phyloP scores from a whole-genome alignment of 1,140 invertebrate species.

The Pissodes strobi region DNA sequence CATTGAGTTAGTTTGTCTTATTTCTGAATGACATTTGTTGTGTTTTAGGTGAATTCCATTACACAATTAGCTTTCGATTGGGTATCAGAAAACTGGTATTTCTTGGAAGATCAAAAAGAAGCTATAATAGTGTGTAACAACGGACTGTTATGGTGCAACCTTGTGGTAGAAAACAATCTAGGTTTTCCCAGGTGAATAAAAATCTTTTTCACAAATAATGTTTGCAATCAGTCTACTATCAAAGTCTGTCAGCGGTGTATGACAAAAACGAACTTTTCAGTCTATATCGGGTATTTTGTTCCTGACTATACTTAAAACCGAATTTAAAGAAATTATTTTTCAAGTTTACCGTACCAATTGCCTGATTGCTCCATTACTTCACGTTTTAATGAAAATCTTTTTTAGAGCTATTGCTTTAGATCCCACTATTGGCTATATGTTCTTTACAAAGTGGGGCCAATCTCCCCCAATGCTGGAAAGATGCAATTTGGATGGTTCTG shows the following conservation, averaged over 20 bases:
- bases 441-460: conserved; percentile 76
- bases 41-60: conserved; percentile 59
- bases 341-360: too few species aligned
- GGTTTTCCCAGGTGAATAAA: conserved; percentile 67
- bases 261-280: too few species aligned
- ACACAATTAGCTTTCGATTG: conserved; percentile 81
- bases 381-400: too few species aligned
- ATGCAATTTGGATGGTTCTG: conserved; percentile 65
- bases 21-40: too few species aligned
- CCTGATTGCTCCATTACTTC: too few species aligned
- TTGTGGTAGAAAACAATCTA: conserved; percentile 70
- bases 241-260: too few species aligned
- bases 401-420: conserved; percentile 76
- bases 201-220: too few species aligned
- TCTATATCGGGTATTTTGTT: too few species aligned
- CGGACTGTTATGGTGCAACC: conserved; percentile 66
- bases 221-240: too few species aligned
- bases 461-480: conserved; percentile 66
- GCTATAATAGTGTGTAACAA: conserved; percentile 73
- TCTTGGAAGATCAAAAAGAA: conserved; percentile 75
- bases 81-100: conserved; percentile 84
- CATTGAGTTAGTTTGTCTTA: too few species aligned
- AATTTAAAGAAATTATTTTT: too few species aligned
- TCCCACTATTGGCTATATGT: conserved; percentile 76
- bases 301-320: too few species aligned